A percentile compares a stretch with the other conserved stretches of the same genome.
Conservation (phyloP, 2,797 vertebrate genomes). For the Pangasius mekongensis region DNA sequence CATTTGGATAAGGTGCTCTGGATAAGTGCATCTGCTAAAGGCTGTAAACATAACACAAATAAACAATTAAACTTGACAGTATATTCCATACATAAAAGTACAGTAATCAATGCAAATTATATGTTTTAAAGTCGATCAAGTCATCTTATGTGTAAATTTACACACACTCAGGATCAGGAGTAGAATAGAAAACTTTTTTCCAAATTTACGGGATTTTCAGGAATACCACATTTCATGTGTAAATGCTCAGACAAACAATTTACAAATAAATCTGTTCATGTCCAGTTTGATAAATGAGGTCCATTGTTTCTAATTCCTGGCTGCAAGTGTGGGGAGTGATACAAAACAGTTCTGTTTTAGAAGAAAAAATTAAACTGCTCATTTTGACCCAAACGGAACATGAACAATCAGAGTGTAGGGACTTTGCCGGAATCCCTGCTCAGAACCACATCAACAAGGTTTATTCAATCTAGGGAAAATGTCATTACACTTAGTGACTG, state of each 20-base stretch:
- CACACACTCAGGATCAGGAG: not conserved
- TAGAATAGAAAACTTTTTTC: not conserved
- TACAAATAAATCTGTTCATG: not conserved
- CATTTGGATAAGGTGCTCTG: not conserved
- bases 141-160: not conserved
- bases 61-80: not conserved
- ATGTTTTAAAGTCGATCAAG: not conserved
- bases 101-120: not conserved
- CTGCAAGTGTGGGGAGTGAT: not conserved
- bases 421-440: not conserved
- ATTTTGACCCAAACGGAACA: not conserved
- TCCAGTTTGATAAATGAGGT: not conserved
- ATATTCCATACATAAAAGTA: not conserved
- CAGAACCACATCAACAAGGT: not conserved
- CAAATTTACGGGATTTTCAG: not conserved
- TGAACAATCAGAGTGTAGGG: not conserved
- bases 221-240: not conserved
- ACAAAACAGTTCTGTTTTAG: not conserved
- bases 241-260: not conserved
- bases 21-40: not conserved
- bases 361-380: not conserved
- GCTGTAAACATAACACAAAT: not conserved
- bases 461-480: not conserved
- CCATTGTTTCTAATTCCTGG: not conserved
- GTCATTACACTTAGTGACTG: conserved; percentile 1